Evolutionary conservation across 2,888 invertebrate genomes (phyloP).

Genomic region (Thymelicus acteon): DNA sequence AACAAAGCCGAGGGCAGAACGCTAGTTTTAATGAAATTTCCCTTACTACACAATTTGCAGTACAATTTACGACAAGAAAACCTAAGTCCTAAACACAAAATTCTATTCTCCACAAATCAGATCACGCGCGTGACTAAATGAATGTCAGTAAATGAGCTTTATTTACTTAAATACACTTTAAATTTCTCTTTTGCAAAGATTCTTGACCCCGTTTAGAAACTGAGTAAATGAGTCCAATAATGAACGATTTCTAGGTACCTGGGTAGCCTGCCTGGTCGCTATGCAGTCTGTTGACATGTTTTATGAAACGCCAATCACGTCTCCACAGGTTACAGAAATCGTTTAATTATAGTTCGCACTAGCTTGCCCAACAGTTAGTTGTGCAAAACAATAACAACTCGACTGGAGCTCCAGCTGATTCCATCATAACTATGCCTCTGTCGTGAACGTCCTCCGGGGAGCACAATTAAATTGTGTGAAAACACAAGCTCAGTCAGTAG

Average conservation of each 20-base stretch:
- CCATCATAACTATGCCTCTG: too few relatives aligned
- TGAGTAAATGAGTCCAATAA: not conserved
- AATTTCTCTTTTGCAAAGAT: slow-evolving; percentile 28
- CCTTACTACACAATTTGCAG: too few relatives aligned
- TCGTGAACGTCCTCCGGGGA: too few relatives aligned
- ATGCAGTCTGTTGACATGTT: slow-evolving; percentile 1
- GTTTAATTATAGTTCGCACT: not conserved
- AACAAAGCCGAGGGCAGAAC: too few relatives aligned
- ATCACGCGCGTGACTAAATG: slow-evolving; percentile 11
- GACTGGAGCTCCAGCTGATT: too few relatives aligned
- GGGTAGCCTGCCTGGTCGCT: not conserved
- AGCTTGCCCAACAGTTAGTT: too few relatives aligned
- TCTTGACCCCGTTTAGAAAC: slow-evolving; percentile 31
- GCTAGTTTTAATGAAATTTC: too few relatives aligned
- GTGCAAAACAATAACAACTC: too few relatives aligned
- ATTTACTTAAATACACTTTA: slow-evolving; percentile 2
- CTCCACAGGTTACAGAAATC: not conserved
- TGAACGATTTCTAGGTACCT: not conserved
- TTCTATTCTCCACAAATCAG: not conserved
- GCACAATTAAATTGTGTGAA: too few relatives aligned
- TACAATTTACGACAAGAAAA: too few relatives aligned
- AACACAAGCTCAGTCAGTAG: too few relatives aligned
- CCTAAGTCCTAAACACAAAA: not conserved
- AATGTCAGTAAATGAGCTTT: slow-evolving; percentile 2
- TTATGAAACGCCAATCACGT: not conserved